A percentile compares a stretch with the other conserved stretches of the same genome.
phyloP scores from a whole-genome alignment of 2,888 invertebrate genomes.

The Pristionchus mayeri region DNA sequence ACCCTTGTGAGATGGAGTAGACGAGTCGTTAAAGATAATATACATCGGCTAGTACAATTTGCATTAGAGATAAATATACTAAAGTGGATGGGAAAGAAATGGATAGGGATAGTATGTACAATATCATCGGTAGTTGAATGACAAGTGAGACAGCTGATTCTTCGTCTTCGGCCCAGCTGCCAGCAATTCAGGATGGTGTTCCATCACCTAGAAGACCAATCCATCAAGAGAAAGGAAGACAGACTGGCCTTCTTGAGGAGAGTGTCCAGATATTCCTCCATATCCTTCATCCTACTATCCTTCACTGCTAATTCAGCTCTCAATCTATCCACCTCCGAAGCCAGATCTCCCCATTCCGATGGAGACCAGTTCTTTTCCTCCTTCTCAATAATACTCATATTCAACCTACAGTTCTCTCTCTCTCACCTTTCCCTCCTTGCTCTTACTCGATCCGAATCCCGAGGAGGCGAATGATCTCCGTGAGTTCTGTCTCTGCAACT shows the following conservation, averaged over 20 bases:
- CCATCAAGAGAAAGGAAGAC: background rate
- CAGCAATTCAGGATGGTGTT: conserved; percentile 41
- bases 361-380: background rate
- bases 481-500: conserved; percentile 38
- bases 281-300: conserved; percentile 48
- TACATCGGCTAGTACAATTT: conserved; percentile 14
- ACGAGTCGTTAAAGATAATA: conserved; percentile 3
- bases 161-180: conserved; percentile 26
- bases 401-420: background rate
- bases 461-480: conserved; percentile 46
- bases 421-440: conserved; percentile 33
- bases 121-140: conserved; percentile 34
- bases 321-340: conserved; percentile 45
- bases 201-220: too few relatives aligned
- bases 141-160: background rate
- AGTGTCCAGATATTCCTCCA: conserved; percentile 48
- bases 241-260: conserved; percentile 41
- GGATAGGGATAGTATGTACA: conserved; percentile 17
- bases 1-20: conserved; percentile 35
- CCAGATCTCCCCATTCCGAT: conserved; percentile 49
- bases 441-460: conserved; percentile 47
- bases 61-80: background rate
- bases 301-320: conserved; percentile 49
- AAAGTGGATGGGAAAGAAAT: background rate
- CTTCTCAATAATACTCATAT: background rate